Percentiles rank a stretch among this genome's conserved stretches.
Evolutionary conservation across 2,888 invertebrate genomes (phyloP).

Genomic region (Odontothrips loti): DNA sequence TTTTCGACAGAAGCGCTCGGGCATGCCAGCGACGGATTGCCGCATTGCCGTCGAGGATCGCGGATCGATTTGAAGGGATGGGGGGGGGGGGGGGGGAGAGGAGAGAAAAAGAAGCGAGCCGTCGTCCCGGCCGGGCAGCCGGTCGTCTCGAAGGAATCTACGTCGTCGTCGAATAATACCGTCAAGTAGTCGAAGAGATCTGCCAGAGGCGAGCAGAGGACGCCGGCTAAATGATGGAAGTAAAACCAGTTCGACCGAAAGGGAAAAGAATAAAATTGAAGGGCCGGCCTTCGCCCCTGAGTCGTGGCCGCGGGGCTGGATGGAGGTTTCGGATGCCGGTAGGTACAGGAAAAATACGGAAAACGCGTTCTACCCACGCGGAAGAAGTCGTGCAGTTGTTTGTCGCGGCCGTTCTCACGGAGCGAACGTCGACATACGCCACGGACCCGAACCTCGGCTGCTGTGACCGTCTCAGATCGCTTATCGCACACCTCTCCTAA

Average conservation of each 20-base stretch:
- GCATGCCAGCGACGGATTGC: background rate
- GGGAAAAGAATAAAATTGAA: background rate
- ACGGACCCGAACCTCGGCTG: too few species aligned
- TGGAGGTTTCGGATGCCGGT: background rate
- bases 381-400: too few species aligned
- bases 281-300: background rate
- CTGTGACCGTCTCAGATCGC: too few species aligned
- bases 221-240: slow-evolving; percentile 23
- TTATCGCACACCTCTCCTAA: too few species aligned
- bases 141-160: background rate
- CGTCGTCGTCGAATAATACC: slow-evolving; percentile 22
- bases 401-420: too few species aligned
- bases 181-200: slow-evolving; percentile 13
- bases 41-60: background rate
- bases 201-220: background rate
- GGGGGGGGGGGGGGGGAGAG: too few species aligned
- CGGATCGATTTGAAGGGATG: background rate
- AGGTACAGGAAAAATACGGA: background rate
- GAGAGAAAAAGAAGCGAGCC: background rate
- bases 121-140: background rate
- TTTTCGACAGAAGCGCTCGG: slow-evolving; percentile 12
- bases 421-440: too few species aligned
- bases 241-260: slow-evolving; percentile 1
- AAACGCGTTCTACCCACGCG: background rate
- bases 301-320: background rate